Base-by-base conservation (phyloP, 2,888 invertebrate genomes). In the Drosophila yooni region DNA sequence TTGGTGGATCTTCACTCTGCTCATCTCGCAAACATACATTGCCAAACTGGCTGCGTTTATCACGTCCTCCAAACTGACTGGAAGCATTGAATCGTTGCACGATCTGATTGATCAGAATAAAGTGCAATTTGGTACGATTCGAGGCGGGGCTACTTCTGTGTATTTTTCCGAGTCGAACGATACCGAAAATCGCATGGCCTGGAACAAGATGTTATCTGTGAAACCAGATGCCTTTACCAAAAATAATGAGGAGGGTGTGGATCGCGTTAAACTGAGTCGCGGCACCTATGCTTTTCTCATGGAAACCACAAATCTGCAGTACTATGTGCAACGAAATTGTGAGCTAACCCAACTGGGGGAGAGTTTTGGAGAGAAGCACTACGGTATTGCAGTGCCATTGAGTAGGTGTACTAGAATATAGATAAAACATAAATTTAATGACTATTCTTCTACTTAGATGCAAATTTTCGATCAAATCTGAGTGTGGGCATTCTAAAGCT, bases 231-330 rank as follows among this genome's bases (percentile, higher is more conserved):
- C 97, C 0, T 98, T 98, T 91, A 96, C 96, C 2, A 94, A 94
- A 36, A 95, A 94, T 85, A 98, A 98, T 90, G 94, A 95, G 3
- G 97, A 98, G 88, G 99, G 99, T 1, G 96, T 97, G 7, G 96
- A 97, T 59, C 94, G 97, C 27, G 98, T 99, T 0, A 92, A 95
- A 43, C 94, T 94, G 85, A 96, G 95, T 64, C 96, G 96, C 86
- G 95, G 96, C 15, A 95, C 94, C 76, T 99, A 98, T 92, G 99
- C 98, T 1, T 99, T 97, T 92, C 95, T 99, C 63, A 98, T 99
- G 97, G 99, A 99, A 94, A 98, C 98, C 27, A 96, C 98, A 0
- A 96, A 96, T 48, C 96, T 99, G 80, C 98, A 99, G 93, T 99
- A 98, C 93, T 96, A 95, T 82, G 96, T 95, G 73, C 96, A 97